phyloP scores from a whole-genome alignment of 2,888 invertebrate species.

The Petrolisthes cinctipes region DNA sequence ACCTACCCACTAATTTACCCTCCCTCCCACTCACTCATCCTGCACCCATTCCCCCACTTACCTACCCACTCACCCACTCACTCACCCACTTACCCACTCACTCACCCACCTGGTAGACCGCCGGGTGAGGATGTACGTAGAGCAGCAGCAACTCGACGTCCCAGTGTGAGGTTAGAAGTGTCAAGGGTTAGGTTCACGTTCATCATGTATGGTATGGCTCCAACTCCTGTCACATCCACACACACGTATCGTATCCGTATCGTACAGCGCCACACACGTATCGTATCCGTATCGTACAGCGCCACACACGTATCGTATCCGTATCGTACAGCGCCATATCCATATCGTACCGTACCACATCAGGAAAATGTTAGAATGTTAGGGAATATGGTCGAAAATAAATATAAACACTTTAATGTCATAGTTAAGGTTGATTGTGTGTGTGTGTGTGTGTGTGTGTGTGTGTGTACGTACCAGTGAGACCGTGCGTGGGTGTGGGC shows the following conservation, averaged over 20 bases:
- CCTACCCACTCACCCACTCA: neutral
- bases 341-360: too few species aligned
- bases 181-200: constrained; percentile 58
- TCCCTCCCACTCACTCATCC: neutral
- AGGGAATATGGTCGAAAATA: too few species aligned
- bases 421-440: neutral
- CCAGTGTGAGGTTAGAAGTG: constrained; percentile 39
- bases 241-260: too few species aligned
- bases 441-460: constrained; percentile 21
- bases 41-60: neutral
- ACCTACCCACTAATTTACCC: neutral
- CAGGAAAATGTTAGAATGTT: too few species aligned
- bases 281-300: too few species aligned
- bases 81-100: neutral
- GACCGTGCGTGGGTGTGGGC: constrained; percentile 33
- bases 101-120: constrained; percentile 49
- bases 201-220: constrained; percentile 63
- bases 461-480: constrained; percentile 42
- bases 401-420: too few species aligned
- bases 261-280: too few species aligned
- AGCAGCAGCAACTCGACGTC: constrained; percentile 37
- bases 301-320: too few species aligned
- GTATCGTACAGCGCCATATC: too few species aligned
- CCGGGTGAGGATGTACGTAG: constrained; percentile 31
- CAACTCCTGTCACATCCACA: constrained; percentile 39